Evolutionary conservation across 1,140 invertebrate genomes (phyloP), one percentile per base, ranked within the genome.

Genomic region (Sesamia nonagrioides): DNA sequence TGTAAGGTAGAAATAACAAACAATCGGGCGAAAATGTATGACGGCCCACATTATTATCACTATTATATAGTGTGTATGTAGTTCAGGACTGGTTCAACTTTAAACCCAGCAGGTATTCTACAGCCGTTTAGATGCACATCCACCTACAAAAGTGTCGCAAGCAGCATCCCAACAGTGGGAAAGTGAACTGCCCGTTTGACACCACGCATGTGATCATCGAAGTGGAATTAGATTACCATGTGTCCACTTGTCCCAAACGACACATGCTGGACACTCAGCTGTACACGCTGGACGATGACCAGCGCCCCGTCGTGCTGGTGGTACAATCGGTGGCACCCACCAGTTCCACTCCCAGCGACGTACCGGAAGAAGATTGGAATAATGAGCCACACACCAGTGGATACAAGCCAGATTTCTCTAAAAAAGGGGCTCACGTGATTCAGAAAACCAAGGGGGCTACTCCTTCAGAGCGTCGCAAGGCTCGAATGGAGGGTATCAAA

Each of bases 201-300:
- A 40, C 87, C 0, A 94, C 91, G 0, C 93, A 95, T 73, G 52
- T 91, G 6, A 72, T 95, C 0, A 88, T 89, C 69, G 88, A 90
- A 54, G 84, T 87, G 0, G 91, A 93, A 33, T 37, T 94, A 95
- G 0, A 95, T 91, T 86, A 87, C 18, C 93, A 95, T 58, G 81
- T 93, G 0, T 75, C 68, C 0, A 61, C 69, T 0, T 95, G 93
- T 73, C 83, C 83, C 0, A 88, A 87, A 35, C 72, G 92, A 0
- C 63, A 56, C 0, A 83, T 88, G 80, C 77, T 95, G 15, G 91
- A 94, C 68, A 75, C 54, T 0, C 82, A 88, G 6, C 54, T 88
- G 40, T 93, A 90, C 45, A 52, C 84, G 0, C 76, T 86, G 7
- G 88, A 90, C 11, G 88, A 89, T 21, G 83, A 89, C 8, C 82